phyloP scores from a whole-genome alignment of 2,113 vertebrate genomes.

The Opisthocomus hoazin region DNA sequence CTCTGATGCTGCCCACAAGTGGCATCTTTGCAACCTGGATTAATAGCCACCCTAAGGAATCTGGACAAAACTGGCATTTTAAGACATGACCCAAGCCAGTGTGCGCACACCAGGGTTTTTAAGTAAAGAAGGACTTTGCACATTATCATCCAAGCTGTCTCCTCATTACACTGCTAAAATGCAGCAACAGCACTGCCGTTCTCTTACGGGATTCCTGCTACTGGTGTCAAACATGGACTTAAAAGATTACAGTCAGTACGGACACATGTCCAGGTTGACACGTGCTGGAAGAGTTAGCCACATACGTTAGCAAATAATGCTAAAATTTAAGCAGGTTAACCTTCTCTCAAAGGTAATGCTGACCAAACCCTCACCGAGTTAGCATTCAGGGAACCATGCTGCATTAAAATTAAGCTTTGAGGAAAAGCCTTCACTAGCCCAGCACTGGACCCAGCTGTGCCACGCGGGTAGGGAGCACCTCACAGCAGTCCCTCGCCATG shows the following conservation, averaged over 20 bases:
- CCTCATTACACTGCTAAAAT: neutral
- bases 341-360: neutral
- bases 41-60: neutral
- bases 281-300: neutral
- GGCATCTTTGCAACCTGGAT: neutral
- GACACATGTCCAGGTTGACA: neutral
- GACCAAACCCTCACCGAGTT: neutral
- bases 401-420: neutral
- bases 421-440: neutral
- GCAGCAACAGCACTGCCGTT: neutral
- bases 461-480: accelerated
- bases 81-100: neutral
- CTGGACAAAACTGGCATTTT: neutral
- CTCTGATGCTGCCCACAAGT: neutral
- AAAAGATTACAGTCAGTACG: neutral
- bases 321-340: neutral
- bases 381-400: neutral
- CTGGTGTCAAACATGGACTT: neutral
- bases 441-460: neutral
- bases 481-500: accelerated
- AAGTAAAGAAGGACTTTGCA: neutral
- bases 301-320: neutral
- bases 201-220: neutral
- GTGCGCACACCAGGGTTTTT: neutral
- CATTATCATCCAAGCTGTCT: neutral